These are phyloP conservation scores for Chloebia gouldiae DNA, from an alignment of 2,113 vertebrate genomes.

Conservation along the genomic window DNA sequence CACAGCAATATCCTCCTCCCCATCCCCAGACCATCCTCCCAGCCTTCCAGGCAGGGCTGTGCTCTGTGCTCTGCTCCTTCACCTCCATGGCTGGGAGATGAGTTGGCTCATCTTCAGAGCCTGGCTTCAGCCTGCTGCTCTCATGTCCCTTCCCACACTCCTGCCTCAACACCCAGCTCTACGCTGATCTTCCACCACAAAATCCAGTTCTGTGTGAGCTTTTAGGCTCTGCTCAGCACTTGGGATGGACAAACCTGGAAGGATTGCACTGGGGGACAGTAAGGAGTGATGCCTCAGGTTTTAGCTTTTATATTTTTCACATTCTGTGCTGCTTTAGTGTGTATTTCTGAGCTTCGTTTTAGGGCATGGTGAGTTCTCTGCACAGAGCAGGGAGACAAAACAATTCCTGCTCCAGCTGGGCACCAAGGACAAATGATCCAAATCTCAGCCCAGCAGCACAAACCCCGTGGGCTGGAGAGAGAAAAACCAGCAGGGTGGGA, in stretches of 20 bases:
- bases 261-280: not conserved
- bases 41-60: not conserved
- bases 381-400: too few species aligned
- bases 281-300: not conserved
- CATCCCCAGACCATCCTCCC: not conserved
- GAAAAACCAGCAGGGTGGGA: too few species aligned
- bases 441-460: too few species aligned
- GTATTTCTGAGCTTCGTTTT: too few species aligned
- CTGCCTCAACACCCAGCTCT: not conserved
- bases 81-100: not conserved
- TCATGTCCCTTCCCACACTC: not conserved
- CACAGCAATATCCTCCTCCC: not conserved
- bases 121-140: not conserved
- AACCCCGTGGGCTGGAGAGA: too few species aligned
- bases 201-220: not conserved
- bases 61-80: not conserved
- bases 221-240: not conserved
- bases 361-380: too few species aligned
- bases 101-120: fast-evolving
- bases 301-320: too few species aligned
- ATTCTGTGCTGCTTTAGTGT: too few species aligned
- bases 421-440: too few species aligned
- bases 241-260: not conserved
- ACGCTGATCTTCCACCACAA: not conserved
- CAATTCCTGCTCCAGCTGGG: too few species aligned